Conservation (phyloP, 2,113 vertebrate species). For the Bufo gargarizans region DNA sequence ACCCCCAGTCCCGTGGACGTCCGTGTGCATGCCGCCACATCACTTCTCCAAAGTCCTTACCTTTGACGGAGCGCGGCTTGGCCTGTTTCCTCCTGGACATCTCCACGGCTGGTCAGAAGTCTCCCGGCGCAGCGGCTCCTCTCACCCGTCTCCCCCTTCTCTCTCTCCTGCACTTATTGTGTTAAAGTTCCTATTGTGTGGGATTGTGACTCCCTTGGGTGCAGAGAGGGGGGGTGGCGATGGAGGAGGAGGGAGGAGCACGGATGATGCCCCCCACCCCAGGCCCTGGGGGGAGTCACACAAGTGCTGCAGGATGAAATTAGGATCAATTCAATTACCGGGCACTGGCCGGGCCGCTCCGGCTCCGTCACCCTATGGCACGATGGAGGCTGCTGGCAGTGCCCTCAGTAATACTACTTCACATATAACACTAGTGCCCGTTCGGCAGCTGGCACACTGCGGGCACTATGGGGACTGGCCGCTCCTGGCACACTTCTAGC, state of each 20-base stretch:
- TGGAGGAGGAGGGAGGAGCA: conserved; percentile 53
- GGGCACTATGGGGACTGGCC: background rate
- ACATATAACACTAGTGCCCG: background rate
- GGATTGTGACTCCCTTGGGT: conserved; percentile 57
- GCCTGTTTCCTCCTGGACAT: conserved; percentile 98
- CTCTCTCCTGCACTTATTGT: conserved; percentile 43
- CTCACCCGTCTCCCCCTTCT: conserved; percentile 10
- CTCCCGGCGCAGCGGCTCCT: conserved; percentile 54
- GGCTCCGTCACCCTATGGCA: background rate
- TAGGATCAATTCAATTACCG: conserved; percentile 52
- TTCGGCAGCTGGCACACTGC: background rate
- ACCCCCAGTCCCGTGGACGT: background rate
- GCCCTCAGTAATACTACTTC: background rate
- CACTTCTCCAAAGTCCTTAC: conserved; percentile 71
- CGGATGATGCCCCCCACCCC: conserved; percentile 59
- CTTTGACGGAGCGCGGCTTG: conserved; percentile 97
- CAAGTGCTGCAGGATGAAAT: conserved; percentile 53
- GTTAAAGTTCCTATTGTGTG: conserved; percentile 59
- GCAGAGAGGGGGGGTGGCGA: conserved; percentile 49
- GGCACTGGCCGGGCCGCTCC: background rate
- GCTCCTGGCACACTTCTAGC: conserved; percentile 27
- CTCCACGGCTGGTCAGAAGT: conserved; percentile 76
- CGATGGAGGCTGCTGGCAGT: background rate
- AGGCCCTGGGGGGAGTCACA: conserved; percentile 55
- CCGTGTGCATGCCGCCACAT: background rate